phyloP scores from a whole-genome alignment of 1,140 invertebrate genomes.

The Phenacoccus solenopsis region DNA sequence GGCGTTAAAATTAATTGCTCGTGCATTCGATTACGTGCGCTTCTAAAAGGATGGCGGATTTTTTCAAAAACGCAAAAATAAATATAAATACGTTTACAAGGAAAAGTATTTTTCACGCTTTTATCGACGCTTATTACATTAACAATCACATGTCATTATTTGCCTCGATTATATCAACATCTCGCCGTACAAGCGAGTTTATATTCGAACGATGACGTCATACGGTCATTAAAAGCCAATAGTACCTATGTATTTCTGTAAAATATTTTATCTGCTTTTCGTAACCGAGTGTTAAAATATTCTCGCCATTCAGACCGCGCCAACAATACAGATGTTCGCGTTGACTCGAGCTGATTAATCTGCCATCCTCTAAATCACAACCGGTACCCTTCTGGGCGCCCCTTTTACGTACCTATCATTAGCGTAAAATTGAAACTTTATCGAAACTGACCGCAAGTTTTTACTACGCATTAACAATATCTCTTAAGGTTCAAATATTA shows the following conservation, averaged over 20 bases:
- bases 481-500: neutral
- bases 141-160: neutral
- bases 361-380: no score
- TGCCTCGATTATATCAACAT: neutral
- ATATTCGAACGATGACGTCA: neutral
- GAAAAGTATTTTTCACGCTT: neutral
- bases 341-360: no score
- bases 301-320: no score
- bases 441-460: no score
- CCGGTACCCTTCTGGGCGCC: no score
- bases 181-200: neutral
- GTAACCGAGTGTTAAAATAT: no score
- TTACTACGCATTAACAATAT: neutral
- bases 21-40: neutral
- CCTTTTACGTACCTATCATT: no score
- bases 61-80: neutral
- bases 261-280: neutral
- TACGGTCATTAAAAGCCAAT: neutral
- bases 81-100: neutral
- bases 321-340: no score
- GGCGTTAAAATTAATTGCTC: neutral
- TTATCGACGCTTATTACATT: neutral
- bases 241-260: neutral
- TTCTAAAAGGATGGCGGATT: neutral
- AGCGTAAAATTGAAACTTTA: no score